phyloP scores from a whole-genome alignment of 2,113 vertebrate genomes.

The Athene noctua region DNA sequence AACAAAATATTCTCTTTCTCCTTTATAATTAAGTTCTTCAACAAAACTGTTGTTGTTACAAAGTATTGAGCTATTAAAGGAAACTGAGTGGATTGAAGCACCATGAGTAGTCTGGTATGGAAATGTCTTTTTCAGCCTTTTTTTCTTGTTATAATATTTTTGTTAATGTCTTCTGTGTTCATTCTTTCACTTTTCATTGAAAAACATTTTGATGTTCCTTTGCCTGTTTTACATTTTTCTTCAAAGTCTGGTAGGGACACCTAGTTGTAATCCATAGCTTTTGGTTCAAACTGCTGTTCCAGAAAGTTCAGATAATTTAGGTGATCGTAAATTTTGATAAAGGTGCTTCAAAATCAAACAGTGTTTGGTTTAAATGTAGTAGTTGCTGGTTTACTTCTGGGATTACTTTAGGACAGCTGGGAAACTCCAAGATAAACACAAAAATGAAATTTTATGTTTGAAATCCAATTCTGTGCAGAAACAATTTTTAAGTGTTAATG shows the following conservation, averaged over 20 bases:
- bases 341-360: not conserved
- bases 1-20: not conserved
- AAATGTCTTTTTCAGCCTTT: not conserved
- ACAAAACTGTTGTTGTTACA: not conserved
- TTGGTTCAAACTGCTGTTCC: not conserved
- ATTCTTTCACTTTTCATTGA: not conserved
- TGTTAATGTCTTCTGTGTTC: not conserved
- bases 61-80: not conserved
- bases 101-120: not conserved
- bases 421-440: not conserved
- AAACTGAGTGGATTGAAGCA: not conserved
- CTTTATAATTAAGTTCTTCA: not conserved
- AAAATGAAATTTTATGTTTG: not conserved
- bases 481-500: not conserved
- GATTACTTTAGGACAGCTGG: not conserved
- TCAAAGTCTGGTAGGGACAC: not conserved
- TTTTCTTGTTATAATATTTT: not conserved
- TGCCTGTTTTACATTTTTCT: not conserved
- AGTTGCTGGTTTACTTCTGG: not conserved
- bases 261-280: not conserved
- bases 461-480: not conserved
- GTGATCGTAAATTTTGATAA: not conserved
- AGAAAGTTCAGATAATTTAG: not conserved
- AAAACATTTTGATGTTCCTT: not conserved
- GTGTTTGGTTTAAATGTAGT: not conserved